Evolutionary conservation across 2,888 invertebrate genomes (phyloP).

Genomic region (Lasioglossum pauxillum): DNA sequence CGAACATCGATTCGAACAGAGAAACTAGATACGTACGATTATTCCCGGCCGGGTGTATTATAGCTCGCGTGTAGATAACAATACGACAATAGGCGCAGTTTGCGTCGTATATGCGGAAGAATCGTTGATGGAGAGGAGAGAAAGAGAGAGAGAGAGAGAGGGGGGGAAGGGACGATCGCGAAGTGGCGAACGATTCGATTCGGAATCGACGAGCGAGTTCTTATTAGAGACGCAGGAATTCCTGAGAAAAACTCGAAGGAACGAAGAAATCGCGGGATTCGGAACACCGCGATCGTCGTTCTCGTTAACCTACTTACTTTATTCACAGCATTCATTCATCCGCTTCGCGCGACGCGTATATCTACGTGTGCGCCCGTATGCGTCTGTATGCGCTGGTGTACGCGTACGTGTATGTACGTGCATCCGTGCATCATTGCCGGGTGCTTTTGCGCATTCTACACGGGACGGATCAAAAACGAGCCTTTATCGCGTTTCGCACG

Average conservation of each 20-base stretch:
- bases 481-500: constrained; percentile 43
- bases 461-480: constrained; percentile 25
- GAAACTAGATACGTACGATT: constrained; percentile 62
- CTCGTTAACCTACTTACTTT: constrained; percentile 67
- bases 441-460: constrained; percentile 9
- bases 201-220: constrained; percentile 7
- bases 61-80: constrained; percentile 60
- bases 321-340: constrained; percentile 57
- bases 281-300: constrained; percentile 46
- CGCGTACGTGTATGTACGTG: background rate
- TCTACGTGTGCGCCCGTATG: background rate
- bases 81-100: constrained; percentile 55
- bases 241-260: background rate
- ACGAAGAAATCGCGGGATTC: constrained; percentile 36
- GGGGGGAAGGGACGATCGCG: background rate
- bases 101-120: constrained; percentile 32
- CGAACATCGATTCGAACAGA: constrained; percentile 61
- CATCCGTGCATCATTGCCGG: constrained; percentile 6
- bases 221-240: background rate
- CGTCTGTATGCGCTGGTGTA: background rate
- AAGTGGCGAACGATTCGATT: constrained; percentile 28
- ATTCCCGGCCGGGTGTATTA: constrained; percentile 44
- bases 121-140: constrained; percentile 10
- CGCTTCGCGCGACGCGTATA: constrained; percentile 38
- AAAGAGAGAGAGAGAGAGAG: background rate